Evolutionary conservation across 2,888 invertebrate genomes (phyloP).

Genomic region (Tanytarsus gracilentus): DNA sequence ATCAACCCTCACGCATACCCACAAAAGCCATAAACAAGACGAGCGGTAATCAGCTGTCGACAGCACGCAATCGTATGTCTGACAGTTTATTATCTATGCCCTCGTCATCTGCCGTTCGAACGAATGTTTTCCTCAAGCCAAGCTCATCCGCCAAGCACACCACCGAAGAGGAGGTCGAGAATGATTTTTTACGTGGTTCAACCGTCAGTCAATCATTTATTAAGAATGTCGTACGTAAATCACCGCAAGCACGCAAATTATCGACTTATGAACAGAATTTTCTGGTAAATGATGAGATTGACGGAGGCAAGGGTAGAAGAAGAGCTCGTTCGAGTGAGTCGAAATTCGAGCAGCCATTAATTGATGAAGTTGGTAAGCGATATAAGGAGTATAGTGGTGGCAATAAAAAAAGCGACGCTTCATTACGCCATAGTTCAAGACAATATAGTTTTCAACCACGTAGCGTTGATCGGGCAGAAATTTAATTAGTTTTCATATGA

Average conservation of each 20-base stretch:
- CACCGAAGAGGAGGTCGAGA: conserved; percentile 32
- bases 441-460: conserved; percentile 8
- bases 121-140: conserved; percentile 30
- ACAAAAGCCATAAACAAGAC: conserved; percentile 10
- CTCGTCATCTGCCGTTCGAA: not conserved
- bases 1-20: conserved; percentile 17
- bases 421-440: not conserved
- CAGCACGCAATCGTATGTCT: conserved; percentile 12
- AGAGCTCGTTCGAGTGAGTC: not conserved
- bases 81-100: conserved; percentile 1
- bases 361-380: conserved; percentile 15
- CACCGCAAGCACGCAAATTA: conserved; percentile 10
- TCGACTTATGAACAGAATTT: conserved; percentile 29
- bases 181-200: conserved; percentile 41
- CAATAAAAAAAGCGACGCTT: not conserved
- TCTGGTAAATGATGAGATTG: not conserved
- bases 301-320: not conserved
- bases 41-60: not conserved
- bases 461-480: conserved; percentile 14
- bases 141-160: conserved; percentile 24
- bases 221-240: conserved; percentile 35
- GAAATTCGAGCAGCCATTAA: not conserved
- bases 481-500: not conserved
- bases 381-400: conserved; percentile 14
- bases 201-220: conserved; percentile 43